Conservation (phyloP, 2,113 vertebrate genomes). For the Xiphophorus hellerii region DNA sequence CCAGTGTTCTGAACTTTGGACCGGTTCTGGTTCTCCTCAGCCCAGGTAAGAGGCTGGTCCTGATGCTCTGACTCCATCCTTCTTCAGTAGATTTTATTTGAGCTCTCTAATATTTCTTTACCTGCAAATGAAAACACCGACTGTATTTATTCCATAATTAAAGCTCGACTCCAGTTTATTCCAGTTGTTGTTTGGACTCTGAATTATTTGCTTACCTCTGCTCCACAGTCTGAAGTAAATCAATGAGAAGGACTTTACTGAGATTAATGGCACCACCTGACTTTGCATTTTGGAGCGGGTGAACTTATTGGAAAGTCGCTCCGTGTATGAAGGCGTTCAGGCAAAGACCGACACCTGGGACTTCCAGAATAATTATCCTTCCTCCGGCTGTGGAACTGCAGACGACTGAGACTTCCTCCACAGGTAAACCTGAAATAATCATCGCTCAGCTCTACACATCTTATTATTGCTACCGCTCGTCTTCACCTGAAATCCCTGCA, state of each 20-base stretch:
- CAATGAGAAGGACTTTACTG: constrained; percentile 13
- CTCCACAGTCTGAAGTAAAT: constrained; percentile 10
- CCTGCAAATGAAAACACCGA: background rate
- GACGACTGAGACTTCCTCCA: background rate
- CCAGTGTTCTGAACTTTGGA: too few species aligned
- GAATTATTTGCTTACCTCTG: background rate
- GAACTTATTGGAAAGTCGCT: constrained; percentile 35
- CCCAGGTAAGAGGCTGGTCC: too few species aligned
- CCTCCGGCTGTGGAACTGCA: background rate
- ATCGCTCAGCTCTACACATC: constrained; percentile 10
- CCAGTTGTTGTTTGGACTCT: background rate
- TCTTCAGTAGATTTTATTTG: too few species aligned
- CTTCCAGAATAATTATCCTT: constrained; percentile 13
- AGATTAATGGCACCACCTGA: constrained; percentile 42
- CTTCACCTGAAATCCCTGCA: constrained; percentile 4
- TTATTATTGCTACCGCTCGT: background rate
- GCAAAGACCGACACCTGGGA: constrained; percentile 14
- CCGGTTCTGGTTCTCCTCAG: too few species aligned
- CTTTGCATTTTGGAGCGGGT: constrained; percentile 35
- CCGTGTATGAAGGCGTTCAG: constrained; percentile 15
- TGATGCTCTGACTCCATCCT: too few species aligned
- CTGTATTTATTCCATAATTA: background rate
- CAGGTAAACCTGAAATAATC: constrained; percentile 8
- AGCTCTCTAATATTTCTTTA: background rate
- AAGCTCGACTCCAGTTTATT: background rate